Evolutionary conservation across 2,888 invertebrate genomes (phyloP).

Genomic region (Crossocerus cetratus): DNA sequence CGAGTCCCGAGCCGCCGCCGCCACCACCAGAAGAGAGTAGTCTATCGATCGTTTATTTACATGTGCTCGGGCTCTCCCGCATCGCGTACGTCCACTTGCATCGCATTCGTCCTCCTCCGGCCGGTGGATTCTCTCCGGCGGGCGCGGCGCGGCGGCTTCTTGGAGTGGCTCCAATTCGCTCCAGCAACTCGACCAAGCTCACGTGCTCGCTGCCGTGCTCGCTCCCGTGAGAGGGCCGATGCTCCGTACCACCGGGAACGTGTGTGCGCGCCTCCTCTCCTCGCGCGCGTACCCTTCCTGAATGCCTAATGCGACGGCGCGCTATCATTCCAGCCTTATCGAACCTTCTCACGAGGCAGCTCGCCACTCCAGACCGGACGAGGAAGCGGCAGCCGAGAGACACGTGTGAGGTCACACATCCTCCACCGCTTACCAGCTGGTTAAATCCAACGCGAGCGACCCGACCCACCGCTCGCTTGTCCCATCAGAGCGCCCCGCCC

Average conservation of each 20-base stretch:
- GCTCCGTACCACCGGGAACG: no score
- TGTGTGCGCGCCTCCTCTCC: neutral
- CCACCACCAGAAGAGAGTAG: no score
- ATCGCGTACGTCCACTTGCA: conserved; percentile 23
- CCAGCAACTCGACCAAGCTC: conserved; percentile 18
- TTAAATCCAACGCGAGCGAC: no score
- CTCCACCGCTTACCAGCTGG: neutral
- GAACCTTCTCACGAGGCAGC: conserved; percentile 35
- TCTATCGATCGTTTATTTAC: conserved; percentile 35
- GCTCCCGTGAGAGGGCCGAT: no score
- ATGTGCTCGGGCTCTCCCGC: neutral
- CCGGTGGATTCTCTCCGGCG: conserved; percentile 13
- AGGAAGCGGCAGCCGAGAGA: conserved; percentile 30
- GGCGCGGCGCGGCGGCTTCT: conserved; percentile 24
- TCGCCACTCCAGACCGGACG: conserved; percentile 15
- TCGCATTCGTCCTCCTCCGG: conserved; percentile 11
- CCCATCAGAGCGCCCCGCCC: no score
- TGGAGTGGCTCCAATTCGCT: conserved; percentile 39
- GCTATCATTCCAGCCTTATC: conserved; percentile 34
- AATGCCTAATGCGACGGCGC: conserved; percentile 39
- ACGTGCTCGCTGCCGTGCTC: conserved; percentile 21
- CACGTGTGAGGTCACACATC: conserved; percentile 22
- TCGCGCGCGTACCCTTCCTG: conserved; percentile 17
- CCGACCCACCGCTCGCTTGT: no score
- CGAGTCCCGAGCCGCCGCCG: no score